A percentile compares a stretch with the other conserved stretches of the same genome.
These are phyloP conservation scores for Corythoichthys intestinalis DNA, from an alignment of 2,113 vertebrate genomes.

Conservation along the genomic window DNA sequence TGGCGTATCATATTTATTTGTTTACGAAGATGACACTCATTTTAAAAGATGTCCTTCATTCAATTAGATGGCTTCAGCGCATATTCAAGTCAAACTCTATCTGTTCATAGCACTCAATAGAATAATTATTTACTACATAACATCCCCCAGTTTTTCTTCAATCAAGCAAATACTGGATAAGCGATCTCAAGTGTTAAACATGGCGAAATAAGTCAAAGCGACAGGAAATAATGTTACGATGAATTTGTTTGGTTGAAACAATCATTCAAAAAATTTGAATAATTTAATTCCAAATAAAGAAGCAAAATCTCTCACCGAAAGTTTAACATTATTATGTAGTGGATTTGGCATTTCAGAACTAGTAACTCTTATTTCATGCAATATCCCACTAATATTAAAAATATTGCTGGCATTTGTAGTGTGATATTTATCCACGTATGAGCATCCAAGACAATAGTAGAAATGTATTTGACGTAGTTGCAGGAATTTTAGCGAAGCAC, in stretches of 20 bases:
- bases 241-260: no score
- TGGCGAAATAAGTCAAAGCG: neutral
- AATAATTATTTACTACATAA: neutral
- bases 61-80: neutral
- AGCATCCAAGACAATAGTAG: conserved; percentile 29
- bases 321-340: no score
- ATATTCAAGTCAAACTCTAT: conserved; percentile 18
- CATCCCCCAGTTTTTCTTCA: neutral
- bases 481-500: conserved; percentile 6
- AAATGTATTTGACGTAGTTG: conserved; percentile 22
- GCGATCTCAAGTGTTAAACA: no score
- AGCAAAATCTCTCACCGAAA: no score
- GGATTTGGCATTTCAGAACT: no score
- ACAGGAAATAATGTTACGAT: no score
- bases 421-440: conserved; percentile 11
- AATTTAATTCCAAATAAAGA: no score
- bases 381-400: neutral
- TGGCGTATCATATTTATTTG: neutral
- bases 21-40: neutral
- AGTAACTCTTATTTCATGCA: neutral
- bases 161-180: neutral
- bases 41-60: neutral
- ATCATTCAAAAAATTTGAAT: no score
- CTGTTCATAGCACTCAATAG: neutral
- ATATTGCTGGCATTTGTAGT: neutral